Percentiles rank a stretch among this genome's conserved stretches.
phyloP scores from a whole-genome alignment of 1,140 invertebrate genomes.

The Penaeus japonicus region DNA sequence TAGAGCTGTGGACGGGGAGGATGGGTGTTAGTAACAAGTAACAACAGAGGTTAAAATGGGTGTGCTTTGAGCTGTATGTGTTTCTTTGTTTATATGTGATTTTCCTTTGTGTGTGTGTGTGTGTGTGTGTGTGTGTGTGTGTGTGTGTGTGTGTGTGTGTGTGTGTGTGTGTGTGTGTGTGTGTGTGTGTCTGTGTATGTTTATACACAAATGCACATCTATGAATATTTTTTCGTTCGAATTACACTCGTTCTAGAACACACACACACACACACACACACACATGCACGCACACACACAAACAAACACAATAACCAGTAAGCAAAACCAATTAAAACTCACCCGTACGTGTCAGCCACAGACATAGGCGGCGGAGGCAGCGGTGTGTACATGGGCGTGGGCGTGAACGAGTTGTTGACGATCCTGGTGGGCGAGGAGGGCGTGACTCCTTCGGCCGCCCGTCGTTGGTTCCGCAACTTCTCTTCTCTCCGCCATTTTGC shows the following conservation, averaged over 20 bases:
- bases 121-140: no score
- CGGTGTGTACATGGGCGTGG: constrained; percentile 52
- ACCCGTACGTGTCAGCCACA: constrained; percentile 74
- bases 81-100: no score
- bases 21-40: neutral
- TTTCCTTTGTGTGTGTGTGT: no score
- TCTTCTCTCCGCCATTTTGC: constrained; percentile 99
- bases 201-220: no score
- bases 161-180: no score
- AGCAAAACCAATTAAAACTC: constrained; percentile 33
- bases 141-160: no score
- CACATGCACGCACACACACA: no score
- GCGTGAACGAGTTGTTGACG: constrained; percentile 40
- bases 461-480: constrained; percentile 89
- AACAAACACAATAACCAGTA: neutral
- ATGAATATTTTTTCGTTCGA: no score
- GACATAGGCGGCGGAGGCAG: constrained; percentile 65
- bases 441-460: constrained; percentile 62
- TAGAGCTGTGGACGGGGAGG: neutral
- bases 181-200: no score
- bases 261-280: no score
- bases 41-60: neutral
- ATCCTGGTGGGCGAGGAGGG: constrained; percentile 53
- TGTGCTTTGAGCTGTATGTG: no score
- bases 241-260: no score